Base-by-base conservation (phyloP, 2,113 vertebrate species). In the Toxotes chatareus region DNA sequence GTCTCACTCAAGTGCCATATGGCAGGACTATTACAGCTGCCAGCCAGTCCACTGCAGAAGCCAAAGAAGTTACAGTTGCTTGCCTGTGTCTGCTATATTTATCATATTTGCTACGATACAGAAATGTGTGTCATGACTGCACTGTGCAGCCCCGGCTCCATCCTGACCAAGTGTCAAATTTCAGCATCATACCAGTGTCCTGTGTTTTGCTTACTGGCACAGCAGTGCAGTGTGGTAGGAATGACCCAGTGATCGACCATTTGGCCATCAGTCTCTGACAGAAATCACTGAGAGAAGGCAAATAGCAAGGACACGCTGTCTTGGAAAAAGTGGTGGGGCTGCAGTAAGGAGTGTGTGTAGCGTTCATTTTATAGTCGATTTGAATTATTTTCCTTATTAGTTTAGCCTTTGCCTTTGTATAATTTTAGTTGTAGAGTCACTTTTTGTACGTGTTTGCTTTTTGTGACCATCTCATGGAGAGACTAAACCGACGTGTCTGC, bases 81-180 rank as follows among this genome's bases (percentile, higher is more conserved):
- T 63, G 56, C 10, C 57, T 64, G 64, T 40, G 64, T 55, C 60
- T 74, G 77, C 91, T 94, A 93, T 91, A 91, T 93, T 89, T 92
- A 88, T 86, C 82, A 69, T 89, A 76, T 88, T 91, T 88, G 77
- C 84, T 66, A 31, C 38, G 57, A 44, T 78, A 73, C 81, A 89
- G 73, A 86, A 76, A 90, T 91, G 77, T 86, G 62, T 83, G 77
- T 76, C 66, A 74, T 75, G 69, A 56, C 84, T 88, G 40, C 60
- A 59, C 51, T 6, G 13, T 36, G 51, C 79, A 60, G 80, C 69
- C 66, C 10, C 10, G n/a, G 63, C 65, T 79, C 60, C 44, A 59
- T 86, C 49, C 75, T 60, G 51, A 55, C 31, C n/a, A 44, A 80
- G 92, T 88, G 71, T 93, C 90, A 85, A 16, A 82, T 94, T 90